Base-by-base conservation (phyloP, 2,113 vertebrate genomes). In the Neodontobutis hainanensis region DNA sequence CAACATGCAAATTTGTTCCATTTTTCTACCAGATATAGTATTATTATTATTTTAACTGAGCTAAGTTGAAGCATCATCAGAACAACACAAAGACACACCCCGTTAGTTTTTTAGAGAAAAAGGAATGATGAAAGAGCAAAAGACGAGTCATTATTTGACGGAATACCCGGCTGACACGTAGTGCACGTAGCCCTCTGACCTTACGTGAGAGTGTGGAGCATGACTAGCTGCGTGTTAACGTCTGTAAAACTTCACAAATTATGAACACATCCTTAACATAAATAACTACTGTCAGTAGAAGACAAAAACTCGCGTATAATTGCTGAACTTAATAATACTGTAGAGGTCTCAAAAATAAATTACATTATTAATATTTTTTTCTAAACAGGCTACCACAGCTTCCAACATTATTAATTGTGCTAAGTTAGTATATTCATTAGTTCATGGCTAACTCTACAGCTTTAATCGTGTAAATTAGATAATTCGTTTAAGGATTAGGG, bases 121-220 rank as follows among this genome's bases (percentile, higher is more conserved):
- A 65, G 40, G 14, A 5, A 43, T 66, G 61, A 58, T 53, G 70
- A 59, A 59, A 70, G 4, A 42, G 6, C 34, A 5, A 15, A 16
- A n/a, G 8, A 15, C 16, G 14, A 32, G 1, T 19, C 27, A 49
- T 44, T n/a, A 2, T 1, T 6, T 36, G 6, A n/a, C 3, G 36
- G 15, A 40, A 38, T 11, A 11, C 49, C 15, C 4, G 0, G 6
- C 4, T 4, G 48, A 57, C 80, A 81, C 84, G 83, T 78, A 48
- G 1, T 10, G n/a, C 84, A 85, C 80, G 84, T 78, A 70, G 4
- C 34, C 38, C 14, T 32, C 12, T 60, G 48, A 9, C 5, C 5
- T 9, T 0, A 2, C 5, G 43, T 3, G 2, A 3, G 4, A 44
- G 8, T 5, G 60, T 16, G 45, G 47, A 66, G 6, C 0, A 5